Base-by-base conservation (phyloP, 2,113 vertebrate genomes). In the Epinephelus lanceolatus region DNA sequence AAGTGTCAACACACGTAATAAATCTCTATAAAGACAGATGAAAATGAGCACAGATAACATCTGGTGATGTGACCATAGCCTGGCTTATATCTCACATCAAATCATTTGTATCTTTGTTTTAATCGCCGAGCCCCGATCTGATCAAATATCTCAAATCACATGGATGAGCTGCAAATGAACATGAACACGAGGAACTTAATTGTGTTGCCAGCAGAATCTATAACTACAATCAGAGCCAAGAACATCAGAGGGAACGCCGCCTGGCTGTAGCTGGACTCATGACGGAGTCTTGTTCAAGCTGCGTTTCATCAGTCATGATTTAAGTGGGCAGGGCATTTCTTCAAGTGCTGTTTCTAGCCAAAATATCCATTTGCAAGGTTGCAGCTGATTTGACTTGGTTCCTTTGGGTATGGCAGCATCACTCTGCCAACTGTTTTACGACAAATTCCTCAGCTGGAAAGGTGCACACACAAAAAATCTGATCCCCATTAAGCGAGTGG, bases 291-390 rank as follows among this genome's bases (percentile, higher is more conserved):
- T 71, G 21, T 59, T 84, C 60, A 78, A 82, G 75, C 78, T 90
- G 74, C 4, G 17, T 85, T 86, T 75, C 76, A 88, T 91, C 76
- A 55, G 23, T 81, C 45, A 33, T 73, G 25, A 78, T 83, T 81
- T 85, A 47, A 83, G 60, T 65, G 59, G 80, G 71, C 40, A 85
- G 72, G 69, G 81, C 71, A 17, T 57, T 71, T 56, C 37, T 30
- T 73, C 17, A 72, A 47, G 13, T 56, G 25, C 19, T 66, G 47
- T 52, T 76, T 66, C 42, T 14, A 19, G 65, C 80, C 82, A 78
- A 88, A 79, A 82, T 66, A 69, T 72, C 57, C 40, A 80, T 89
- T 76, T 82, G 68, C 56, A 80, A 55, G n/a, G 23, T 71, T 75
- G 27, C 52, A 71, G 57, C 71, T 85, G 69, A 83, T 88, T 65